Evolutionary conservation across 2,888 invertebrate genomes (phyloP).

Genomic region (Incurvaria masculella): DNA sequence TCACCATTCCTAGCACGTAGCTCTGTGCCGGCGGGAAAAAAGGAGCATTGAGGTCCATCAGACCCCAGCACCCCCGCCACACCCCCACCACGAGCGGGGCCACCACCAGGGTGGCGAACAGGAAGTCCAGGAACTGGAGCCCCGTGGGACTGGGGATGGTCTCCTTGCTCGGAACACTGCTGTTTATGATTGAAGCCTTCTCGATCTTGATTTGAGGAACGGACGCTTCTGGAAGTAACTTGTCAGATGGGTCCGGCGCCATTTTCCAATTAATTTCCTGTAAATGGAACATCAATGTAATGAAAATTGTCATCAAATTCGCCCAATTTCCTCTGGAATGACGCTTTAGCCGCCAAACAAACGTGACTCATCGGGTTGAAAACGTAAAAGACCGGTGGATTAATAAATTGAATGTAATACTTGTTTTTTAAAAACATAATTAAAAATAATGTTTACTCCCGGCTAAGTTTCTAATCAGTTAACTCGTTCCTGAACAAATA

Average conservation of each 20-base stretch:
- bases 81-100: slow-evolving; percentile 79
- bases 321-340: too few species aligned
- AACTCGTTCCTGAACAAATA: too few species aligned
- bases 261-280: slow-evolving; percentile 21
- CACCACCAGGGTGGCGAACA: slow-evolving; percentile 46
- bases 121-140: background rate
- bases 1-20: slow-evolving; percentile 46
- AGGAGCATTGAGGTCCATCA: slow-evolving; percentile 68
- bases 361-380: too few species aligned
- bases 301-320: too few species aligned
- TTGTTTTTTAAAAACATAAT: too few species aligned
- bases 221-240: slow-evolving; percentile 22
- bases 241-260: slow-evolving; percentile 28
- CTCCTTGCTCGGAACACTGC: background rate
- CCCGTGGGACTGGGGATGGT: background rate
- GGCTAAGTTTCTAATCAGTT: too few species aligned
- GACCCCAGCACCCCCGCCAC: slow-evolving; percentile 82
- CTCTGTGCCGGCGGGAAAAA: slow-evolving; percentile 51
- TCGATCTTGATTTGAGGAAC: background rate
- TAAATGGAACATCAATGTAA: too few species aligned
- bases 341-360: too few species aligned
- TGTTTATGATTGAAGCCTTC: background rate
- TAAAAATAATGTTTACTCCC: too few species aligned
- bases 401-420: too few species aligned
- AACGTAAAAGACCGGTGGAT: too few species aligned